Evolutionary conservation across 1,140 invertebrate genomes (phyloP), one percentile per base, ranked within the genome.

Genomic region (Cydia amplana): DNA sequence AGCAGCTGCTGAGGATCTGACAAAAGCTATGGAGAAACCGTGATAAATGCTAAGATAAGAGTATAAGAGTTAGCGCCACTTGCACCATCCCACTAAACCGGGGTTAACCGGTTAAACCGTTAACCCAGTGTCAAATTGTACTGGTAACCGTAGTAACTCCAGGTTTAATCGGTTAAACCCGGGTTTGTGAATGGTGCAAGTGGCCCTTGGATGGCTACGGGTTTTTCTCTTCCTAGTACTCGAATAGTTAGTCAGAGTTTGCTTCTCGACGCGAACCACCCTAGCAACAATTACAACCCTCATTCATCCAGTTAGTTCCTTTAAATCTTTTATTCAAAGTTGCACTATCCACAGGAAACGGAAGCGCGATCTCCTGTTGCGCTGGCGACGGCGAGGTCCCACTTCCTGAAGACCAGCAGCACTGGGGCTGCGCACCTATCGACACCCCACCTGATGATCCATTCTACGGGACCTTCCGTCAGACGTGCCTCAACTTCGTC

Each of bases 401-500:
- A 6, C 80, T 95, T 0, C 93, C 93, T 0, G 85, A 82, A 0
- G 87, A 95, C 32, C 76, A 93, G 4, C 87, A 87, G 12, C 95
- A 96, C 82, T 94, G 94, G 79, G 94, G 94, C 10, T 98, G 97
- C 85, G 94, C 96, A 77, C 96, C 97, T 0, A 97, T 98, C 55
- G 79, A 91, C 0, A 93, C 97, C 0, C 94, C 95, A 0, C 78
- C 86, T 0, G 91, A 95, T 40, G 97, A 98, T 87, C 90, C 93
- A 0, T 95, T 97, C 79, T 97, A 95, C 82, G 80, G 91, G 0
- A 86, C 88, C 7, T 95, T 94, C 81, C 89, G 93, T 1, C 95
- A 95, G 55, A 86, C 92, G 1, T 96, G 95, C 76, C 94, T 96
- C 82, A 96, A 96, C 85, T 95, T 96, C 82, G 95, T 96, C 0